Evolutionary conservation across 2,888 invertebrate genomes (phyloP).

Genomic region (Altica lythri): DNA sequence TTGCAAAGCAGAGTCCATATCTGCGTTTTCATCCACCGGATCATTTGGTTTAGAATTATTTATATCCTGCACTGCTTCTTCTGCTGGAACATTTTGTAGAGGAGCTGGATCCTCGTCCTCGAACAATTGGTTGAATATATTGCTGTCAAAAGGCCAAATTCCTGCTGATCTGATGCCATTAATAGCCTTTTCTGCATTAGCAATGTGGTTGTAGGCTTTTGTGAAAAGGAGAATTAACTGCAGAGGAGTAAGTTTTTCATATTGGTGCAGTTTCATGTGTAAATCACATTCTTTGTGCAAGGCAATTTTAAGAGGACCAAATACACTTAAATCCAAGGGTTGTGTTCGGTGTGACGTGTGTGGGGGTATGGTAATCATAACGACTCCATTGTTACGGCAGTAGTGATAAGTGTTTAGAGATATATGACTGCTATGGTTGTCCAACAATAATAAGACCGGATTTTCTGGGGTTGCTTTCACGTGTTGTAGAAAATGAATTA

Average conservation of each 20-base stretch:
- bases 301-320: neutral
- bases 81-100: constrained; percentile 1
- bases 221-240: neutral
- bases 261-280: neutral
- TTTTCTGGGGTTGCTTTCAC: constrained; percentile 1
- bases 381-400: constrained; percentile 29
- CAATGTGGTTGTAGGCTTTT: neutral
- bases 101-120: constrained; percentile 1
- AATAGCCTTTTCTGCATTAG: neutral
- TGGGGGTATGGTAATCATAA: constrained; percentile 33
- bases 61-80: neutral
- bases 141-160: neutral
- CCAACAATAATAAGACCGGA: constrained; percentile 20
- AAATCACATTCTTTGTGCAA: neutral
- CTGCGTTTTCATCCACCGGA: neutral
- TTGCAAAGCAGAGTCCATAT: neutral
- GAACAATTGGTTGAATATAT: neutral
- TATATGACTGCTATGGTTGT: constrained; percentile 31
- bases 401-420: constrained; percentile 27
- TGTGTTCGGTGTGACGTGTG: constrained; percentile 36
- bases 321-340: neutral
- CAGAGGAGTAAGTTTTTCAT: constrained; percentile 1
- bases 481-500: constrained; percentile 30
- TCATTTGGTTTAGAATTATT: neutral
- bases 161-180: neutral